Conservation (phyloP, 2,888 invertebrate genomes). For the Iselma pallidipennis region DNA sequence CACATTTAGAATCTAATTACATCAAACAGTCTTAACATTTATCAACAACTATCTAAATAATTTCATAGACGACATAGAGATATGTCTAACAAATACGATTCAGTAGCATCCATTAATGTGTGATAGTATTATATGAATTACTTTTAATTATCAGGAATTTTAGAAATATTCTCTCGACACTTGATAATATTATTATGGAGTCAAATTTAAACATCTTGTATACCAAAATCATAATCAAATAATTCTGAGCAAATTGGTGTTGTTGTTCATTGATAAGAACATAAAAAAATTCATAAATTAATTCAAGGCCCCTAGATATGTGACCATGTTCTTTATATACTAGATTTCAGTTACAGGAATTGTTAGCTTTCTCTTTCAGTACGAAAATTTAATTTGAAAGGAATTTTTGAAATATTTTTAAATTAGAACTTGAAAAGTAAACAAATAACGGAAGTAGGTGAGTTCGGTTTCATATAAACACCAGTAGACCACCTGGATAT, state of each 20-base stretch:
- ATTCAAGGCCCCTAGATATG: slow-evolving; percentile 1
- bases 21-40: slow-evolving; percentile 37
- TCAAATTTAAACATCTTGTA: neutral
- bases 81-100: slow-evolving; percentile 36
- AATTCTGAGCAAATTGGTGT: slow-evolving; percentile 5
- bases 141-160: no score
- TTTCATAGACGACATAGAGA: slow-evolving; percentile 30
- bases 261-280: neutral
- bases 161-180: no score
- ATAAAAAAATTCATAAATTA: neutral
- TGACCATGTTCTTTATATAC: neutral
- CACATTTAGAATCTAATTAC: slow-evolving; percentile 34
- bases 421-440: no score
- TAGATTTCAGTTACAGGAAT: no score
- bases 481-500: no score
- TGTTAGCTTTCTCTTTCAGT: no score
- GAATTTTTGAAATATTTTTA: no score
- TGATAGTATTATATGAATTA: slow-evolving; percentile 10
- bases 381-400: no score
- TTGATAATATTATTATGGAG: no score
- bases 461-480: no score
- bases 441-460: no score
- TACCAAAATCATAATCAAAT: no score
- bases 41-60: slow-evolving; percentile 34
- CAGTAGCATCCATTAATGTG: slow-evolving; percentile 10